phyloP scores from a whole-genome alignment of 2,797 vertebrate genomes.

The Pantherophis alleghaniensis region DNA sequence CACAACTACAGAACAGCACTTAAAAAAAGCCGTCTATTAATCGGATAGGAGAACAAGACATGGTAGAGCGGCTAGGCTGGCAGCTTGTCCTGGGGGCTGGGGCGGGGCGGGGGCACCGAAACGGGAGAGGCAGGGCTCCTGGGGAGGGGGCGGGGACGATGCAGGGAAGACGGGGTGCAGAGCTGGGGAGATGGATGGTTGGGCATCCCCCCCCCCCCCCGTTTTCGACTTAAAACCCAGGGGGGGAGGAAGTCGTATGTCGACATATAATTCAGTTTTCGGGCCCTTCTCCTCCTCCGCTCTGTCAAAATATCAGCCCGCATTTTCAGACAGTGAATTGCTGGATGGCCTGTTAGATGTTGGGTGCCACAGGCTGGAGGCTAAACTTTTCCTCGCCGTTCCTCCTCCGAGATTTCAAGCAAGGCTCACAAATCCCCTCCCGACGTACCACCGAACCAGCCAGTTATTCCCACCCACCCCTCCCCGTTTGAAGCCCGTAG shows the following conservation, averaged over 20 bases:
- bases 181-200: not conserved
- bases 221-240: not conserved
- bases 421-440: not conserved
- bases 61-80: conserved; percentile 40
- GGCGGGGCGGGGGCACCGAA: not conserved
- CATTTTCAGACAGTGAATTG: conserved; percentile 34
- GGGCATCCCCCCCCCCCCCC: not conserved
- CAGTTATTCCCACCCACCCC: conserved; percentile 10
- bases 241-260: not conserved
- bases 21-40: conserved; percentile 53
- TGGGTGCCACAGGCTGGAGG: not conserved
- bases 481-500: conserved; percentile 23
- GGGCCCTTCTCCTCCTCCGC: conserved; percentile 8
- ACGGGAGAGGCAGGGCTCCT: not conserved
- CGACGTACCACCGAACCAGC: not conserved
- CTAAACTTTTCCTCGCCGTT: not conserved
- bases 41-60: conserved; percentile 46
- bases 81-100: conserved; percentile 10
- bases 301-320: conserved; percentile 6
- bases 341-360: conserved; percentile 1
- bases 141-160: not conserved
- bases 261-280: conserved; percentile 41
- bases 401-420: not conserved
- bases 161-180: conserved; percentile 24
- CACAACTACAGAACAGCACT: conserved; percentile 57